Evolutionary conservation across 2,797 vertebrate species (phyloP).

Genomic region (Aeoliscus strigatus): DNA sequence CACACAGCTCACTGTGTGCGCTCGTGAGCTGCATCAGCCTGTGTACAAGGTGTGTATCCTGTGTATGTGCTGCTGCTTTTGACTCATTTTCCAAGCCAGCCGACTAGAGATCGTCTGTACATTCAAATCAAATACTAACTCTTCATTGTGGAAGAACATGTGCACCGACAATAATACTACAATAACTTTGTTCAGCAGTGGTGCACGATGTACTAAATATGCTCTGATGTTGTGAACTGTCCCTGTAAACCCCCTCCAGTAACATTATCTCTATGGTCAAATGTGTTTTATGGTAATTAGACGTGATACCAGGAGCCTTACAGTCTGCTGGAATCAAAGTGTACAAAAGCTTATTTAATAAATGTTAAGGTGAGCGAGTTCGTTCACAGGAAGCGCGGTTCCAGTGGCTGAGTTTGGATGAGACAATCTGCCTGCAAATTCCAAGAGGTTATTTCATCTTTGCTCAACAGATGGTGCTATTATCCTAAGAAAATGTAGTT

Average conservation of each 20-base stretch:
- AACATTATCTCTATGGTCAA: background rate
- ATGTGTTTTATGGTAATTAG: constrained; percentile 3
- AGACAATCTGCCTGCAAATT: constrained; percentile 40
- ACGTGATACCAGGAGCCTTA: background rate
- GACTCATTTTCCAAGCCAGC: no score
- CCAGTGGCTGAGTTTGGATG: background rate
- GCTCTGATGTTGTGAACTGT: constrained; percentile 6
- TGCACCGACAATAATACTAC: constrained; percentile 7
- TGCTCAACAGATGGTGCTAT: constrained; percentile 56
- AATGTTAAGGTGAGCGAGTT: background rate
- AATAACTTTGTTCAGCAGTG: background rate
- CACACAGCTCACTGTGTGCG: background rate
- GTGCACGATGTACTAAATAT: constrained; percentile 16
- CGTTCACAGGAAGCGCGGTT: background rate
- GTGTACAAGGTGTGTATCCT: constrained; percentile 7
- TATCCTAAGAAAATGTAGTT: constrained; percentile 6
- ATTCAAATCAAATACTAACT: background rate
- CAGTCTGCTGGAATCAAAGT: constrained; percentile 5
- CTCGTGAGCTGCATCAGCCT: constrained; percentile 4
- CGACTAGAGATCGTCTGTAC: no score
- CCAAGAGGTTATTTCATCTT: constrained; percentile 22
- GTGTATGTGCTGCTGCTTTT: constrained; percentile 6
- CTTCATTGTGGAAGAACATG: constrained; percentile 1
- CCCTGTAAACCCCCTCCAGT: background rate
- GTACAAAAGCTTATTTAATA: background rate